Evolutionary conservation across 1,140 invertebrate genomes (phyloP).

Genomic region (Meloidogyne exigua): DNA sequence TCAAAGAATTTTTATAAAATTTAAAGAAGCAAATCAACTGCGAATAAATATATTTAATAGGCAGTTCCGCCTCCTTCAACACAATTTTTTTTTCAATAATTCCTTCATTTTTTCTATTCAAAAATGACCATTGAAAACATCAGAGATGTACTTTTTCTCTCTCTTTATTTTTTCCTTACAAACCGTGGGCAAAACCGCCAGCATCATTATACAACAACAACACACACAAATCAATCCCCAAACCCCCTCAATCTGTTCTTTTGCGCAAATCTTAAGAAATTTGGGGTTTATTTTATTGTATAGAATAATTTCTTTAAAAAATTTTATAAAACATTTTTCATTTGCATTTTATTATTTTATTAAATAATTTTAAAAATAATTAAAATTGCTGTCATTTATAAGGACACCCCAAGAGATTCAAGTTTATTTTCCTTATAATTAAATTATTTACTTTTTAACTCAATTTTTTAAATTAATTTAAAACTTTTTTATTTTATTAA

Average conservation of each 20-base stretch:
- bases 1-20: neutral
- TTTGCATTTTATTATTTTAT: no score
- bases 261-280: neutral
- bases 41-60: neutral
- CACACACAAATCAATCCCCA: conserved; percentile 1
- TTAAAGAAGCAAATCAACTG: neutral
- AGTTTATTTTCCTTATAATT: no score
- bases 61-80: neutral
- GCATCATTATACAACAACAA: neutral
- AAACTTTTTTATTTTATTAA: no score
- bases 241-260: neutral
- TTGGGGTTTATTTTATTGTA: neutral
- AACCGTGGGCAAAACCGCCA: neutral
- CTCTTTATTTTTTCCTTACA: neutral
- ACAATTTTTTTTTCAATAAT: neutral
- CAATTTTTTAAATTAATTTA: no score
- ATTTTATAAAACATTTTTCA: no score
- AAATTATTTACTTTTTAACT: no score
- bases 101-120: neutral
- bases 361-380: no score
- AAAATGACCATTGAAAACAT: conserved; percentile 2
- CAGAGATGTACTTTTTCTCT: neutral
- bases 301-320: no score
- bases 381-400: no score
- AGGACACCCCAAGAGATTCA: no score